Percentiles rank a stretch among this genome's conserved stretches.
phyloP scores from a whole-genome alignment of 2,113 vertebrate species.

The Xenopus laevis region DNA sequence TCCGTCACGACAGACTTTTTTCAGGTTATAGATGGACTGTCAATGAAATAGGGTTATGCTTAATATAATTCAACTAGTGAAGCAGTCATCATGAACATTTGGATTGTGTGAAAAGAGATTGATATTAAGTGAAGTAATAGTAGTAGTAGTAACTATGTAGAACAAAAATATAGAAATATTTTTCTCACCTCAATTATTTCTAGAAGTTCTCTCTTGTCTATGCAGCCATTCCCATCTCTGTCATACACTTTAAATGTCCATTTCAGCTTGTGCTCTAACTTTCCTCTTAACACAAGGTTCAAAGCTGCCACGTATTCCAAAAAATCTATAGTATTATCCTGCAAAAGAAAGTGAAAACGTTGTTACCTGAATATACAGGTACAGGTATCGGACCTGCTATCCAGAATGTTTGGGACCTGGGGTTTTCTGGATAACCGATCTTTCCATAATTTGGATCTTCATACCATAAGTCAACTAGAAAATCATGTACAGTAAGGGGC shows the following conservation, averaged over 20 bases:
- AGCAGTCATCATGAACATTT: too few species aligned
- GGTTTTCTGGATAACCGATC: too few species aligned
- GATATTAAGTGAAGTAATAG: too few species aligned
- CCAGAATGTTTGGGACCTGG: too few species aligned
- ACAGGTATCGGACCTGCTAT: too few species aligned
- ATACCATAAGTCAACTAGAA: too few species aligned
- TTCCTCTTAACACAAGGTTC: constrained; percentile 87
- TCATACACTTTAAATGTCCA: constrained; percentile 98
- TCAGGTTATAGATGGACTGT: constrained; percentile 88
- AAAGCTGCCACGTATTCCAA: constrained; percentile 91
- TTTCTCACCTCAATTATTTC: constrained; percentile 87
- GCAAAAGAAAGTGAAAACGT: background rate
- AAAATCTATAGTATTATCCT: constrained; percentile 97
- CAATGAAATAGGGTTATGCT: constrained; percentile 18
- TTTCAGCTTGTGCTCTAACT: constrained; percentile 90
- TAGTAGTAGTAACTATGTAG: background rate
- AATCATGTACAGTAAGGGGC: too few species aligned
- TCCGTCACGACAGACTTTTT: constrained; percentile 82
- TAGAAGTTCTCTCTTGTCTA: constrained; percentile 87
- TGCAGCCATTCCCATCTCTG: constrained; percentile 90
- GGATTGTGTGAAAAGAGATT: too few species aligned
- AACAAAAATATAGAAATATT: background rate
- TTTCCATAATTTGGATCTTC: too few species aligned
- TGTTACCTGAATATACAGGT: too few species aligned
- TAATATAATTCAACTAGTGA: background rate